Conservation (phyloP, 2,888 invertebrate species). For the Empis livida region DNA sequence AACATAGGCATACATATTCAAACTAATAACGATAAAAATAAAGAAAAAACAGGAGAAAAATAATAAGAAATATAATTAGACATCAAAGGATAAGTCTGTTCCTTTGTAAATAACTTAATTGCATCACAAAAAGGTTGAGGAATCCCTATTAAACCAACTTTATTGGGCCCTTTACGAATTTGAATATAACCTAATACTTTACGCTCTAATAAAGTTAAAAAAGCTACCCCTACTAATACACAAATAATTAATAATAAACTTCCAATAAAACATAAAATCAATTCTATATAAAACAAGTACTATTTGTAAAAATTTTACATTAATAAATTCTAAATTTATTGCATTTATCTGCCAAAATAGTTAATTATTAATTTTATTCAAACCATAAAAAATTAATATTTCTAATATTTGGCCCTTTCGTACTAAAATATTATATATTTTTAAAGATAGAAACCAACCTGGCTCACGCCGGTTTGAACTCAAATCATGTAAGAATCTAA, state of each 20-base stretch:
- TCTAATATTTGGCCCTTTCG: conserved; percentile 60
- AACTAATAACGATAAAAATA: conserved; percentile 45
- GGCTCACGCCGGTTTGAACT: conserved; percentile 77
- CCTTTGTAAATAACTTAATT: conserved; percentile 58
- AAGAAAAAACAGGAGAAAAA: conserved; percentile 44
- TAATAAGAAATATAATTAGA: conserved; percentile 50
- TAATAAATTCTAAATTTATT: conserved; percentile 57
- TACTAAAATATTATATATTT: conserved; percentile 50
- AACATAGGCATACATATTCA: conserved; percentile 47
- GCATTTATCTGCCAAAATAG: conserved; percentile 58
- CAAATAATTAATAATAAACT: conserved; percentile 44
- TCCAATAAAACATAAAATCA: conserved; percentile 34
- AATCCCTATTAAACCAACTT: conserved; percentile 47
- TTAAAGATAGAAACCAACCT: conserved; percentile 76
- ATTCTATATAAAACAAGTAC: conserved; percentile 40
- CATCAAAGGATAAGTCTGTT: conserved; percentile 42
- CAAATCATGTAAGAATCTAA: conserved; percentile 75
- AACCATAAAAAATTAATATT: conserved; percentile 33
- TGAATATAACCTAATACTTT: conserved; percentile 59
- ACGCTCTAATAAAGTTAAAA: conserved; percentile 60
- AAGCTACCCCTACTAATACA: conserved; percentile 51
- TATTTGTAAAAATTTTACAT: conserved; percentile 44
- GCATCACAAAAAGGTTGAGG: conserved; percentile 61
- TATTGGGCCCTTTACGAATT: conserved; percentile 62
- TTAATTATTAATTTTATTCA: conserved; percentile 22